Evolutionary conservation across 1,140 invertebrate species (phyloP).

Genomic region (Goniozus legneri): DNA sequence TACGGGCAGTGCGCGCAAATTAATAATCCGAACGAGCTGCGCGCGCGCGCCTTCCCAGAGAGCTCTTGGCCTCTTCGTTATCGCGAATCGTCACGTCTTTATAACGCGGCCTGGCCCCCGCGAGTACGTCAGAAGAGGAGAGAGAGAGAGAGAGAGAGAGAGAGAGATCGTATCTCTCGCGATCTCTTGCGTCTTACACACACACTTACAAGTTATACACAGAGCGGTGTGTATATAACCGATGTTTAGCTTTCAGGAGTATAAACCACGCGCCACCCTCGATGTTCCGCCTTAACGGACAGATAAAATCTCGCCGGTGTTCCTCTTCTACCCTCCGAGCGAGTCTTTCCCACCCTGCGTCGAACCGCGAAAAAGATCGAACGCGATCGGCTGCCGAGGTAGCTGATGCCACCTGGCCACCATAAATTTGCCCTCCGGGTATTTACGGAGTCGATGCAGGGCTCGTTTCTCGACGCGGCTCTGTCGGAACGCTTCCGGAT

Average conservation of each 20-base stretch:
- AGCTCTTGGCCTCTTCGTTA: constrained; percentile 16
- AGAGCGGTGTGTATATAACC: no score
- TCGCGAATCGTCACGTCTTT: constrained; percentile 36
- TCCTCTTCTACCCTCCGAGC: background rate
- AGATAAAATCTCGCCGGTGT: constrained; percentile 28
- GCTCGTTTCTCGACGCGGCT: no score
- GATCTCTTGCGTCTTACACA: no score
- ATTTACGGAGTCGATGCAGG: no score
- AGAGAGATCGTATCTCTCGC: no score
- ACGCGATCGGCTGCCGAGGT: constrained; percentile 27
- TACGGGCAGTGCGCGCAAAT: no score
- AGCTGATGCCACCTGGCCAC: constrained; percentile 27
- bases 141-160: no score
- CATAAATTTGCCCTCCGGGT: constrained; percentile 29
- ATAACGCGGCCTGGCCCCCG: constrained; percentile 28
- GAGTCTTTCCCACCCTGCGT: constrained; percentile 13
- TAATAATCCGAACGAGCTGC: no score
- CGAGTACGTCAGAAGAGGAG: constrained; percentile 34
- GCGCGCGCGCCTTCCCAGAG: background rate
- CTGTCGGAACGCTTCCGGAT: no score
- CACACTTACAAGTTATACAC: no score
- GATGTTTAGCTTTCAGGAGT: no score
- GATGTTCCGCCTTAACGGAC: constrained; percentile 36
- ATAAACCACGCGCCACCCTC: constrained; percentile 39
- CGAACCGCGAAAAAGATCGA: constrained; percentile 26